Percentiles rank a stretch among this genome's conserved stretches.
Conservation (phyloP, 2,113 vertebrate genomes). For the Cheirogaleus medius region DNA sequence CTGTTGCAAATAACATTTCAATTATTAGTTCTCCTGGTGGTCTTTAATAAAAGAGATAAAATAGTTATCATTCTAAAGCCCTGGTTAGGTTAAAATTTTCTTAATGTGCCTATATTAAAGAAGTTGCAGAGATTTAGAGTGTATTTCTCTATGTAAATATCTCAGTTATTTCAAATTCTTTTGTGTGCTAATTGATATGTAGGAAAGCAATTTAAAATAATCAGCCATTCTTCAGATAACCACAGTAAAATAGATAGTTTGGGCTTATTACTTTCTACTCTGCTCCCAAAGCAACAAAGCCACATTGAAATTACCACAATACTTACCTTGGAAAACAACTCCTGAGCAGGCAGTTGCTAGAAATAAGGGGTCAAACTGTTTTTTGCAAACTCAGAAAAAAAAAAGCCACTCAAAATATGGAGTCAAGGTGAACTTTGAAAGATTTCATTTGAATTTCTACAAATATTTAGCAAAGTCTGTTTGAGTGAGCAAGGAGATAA, state of each 20-base stretch:
- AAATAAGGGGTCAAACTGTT: background rate
- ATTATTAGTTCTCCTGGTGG: slow-evolving; percentile 70
- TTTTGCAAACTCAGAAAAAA: background rate
- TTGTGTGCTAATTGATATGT: slow-evolving; percentile 30
- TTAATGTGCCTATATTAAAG: slow-evolving; percentile 29
- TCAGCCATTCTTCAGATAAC: background rate
- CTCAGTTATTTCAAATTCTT: slow-evolving; percentile 53
- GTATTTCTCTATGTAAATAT: slow-evolving; percentile 53
- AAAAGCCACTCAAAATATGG: background rate
- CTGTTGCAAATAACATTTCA: slow-evolving; percentile 71
- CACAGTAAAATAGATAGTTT: background rate
- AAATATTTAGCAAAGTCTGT: background rate
- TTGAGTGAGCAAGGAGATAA: background rate
- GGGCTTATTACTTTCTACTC: background rate
- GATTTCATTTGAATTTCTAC: slow-evolving; percentile 3
- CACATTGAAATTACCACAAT: background rate
- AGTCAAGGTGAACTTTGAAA: background rate
- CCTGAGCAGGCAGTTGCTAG: background rate
- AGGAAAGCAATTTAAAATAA: slow-evolving; percentile 54
- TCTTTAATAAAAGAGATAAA: slow-evolving; percentile 75
- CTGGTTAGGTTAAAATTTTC: slow-evolving; percentile 26
- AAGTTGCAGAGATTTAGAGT: background rate
- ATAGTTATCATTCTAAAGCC: slow-evolving; percentile 29
- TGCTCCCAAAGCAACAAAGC: background rate
- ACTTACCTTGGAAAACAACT: background rate